Base-by-base conservation (phyloP, 1,140 invertebrate species). In the Rhopalosiphum padi region DNA sequence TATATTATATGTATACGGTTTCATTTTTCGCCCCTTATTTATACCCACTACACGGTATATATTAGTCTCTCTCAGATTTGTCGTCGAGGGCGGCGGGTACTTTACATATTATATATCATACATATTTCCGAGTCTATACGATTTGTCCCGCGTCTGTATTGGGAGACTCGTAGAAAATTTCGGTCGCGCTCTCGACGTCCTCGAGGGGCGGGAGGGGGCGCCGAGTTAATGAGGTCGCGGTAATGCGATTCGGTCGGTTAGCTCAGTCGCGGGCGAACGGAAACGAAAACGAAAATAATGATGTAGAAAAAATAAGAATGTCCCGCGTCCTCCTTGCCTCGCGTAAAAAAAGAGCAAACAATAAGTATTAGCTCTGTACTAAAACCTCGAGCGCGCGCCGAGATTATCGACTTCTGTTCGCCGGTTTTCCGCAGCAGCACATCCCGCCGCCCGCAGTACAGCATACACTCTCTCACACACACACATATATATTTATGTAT, bases 321-420 rank as follows among this genome's bases (percentile, higher is more conserved):
- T 7, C 77, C 6, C 21, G n/a, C 77, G 55, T 77, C 1, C 30
- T 11, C 60, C 83, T 25, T 30, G 83, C 23, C 83, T 22, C 37
- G 83, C 23, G 37, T 41, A 85, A 85, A 85, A 85, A 46, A 30
- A 86, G 60, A 77, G n/a, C 60, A 77, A 77, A 77, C 46, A 86
- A 86, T 46, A 85, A 46, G 85, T 30, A 86, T 43, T 86, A 85
- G 37, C 43, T 77, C 25, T 68, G 21, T 5, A 77, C 60, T 5
- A n/a, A 77, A n/a, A n/a, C n/a, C 60, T 77, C 3, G 60, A 68
- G 37, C 41, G 41, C 83, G 41, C 43, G 25, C 85, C 43, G 43
- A 86, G 85, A 86, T 86, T 86, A 86, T 86, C 85, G 85, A 86
- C 85, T 86, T 86, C 85, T 86, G 43, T 86, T 86, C 25, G 43